Evolutionary conservation across 1,140 invertebrate species (phyloP).

Genomic region (Agraylea sexmaculata): DNA sequence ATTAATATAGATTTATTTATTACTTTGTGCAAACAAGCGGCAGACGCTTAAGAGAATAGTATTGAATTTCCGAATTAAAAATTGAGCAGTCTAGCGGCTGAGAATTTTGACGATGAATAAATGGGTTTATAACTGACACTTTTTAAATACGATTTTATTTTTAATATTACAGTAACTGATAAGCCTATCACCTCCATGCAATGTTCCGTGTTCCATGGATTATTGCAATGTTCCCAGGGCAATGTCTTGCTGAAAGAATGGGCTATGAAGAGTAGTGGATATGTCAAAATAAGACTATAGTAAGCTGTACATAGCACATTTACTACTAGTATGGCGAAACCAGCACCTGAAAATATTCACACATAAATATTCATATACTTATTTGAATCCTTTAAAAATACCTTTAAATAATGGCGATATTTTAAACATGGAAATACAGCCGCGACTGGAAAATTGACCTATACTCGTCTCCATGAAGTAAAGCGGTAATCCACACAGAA

Average conservation of each 20-base stretch:
- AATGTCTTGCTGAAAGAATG: conserved; percentile 56
- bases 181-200: conserved; percentile 46
- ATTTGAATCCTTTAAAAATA: too few species aligned
- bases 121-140: not conserved
- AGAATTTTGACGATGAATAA: not conserved
- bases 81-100: not conserved
- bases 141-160: not conserved
- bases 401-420: conserved; percentile 81
- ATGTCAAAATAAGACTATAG: conserved; percentile 88
- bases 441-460: conserved; percentile 73
- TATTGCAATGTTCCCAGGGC: conserved; percentile 78
- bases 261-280: conserved; percentile 76
- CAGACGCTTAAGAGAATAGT: not conserved
- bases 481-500: conserved; percentile 73
- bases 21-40: not conserved
- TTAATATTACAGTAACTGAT: conserved; percentile 10
- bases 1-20: not conserved
- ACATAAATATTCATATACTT: conserved; percentile 12
- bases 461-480: conserved; percentile 83
- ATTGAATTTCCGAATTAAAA: not conserved
- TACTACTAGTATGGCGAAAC: conserved; percentile 70
- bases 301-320: conserved; percentile 85
- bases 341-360: conserved; percentile 54
- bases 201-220: conserved; percentile 74
- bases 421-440: conserved; percentile 66